phyloP scores from a whole-genome alignment of 2,113 vertebrate species.

The Hydrolagus affinis region DNA sequence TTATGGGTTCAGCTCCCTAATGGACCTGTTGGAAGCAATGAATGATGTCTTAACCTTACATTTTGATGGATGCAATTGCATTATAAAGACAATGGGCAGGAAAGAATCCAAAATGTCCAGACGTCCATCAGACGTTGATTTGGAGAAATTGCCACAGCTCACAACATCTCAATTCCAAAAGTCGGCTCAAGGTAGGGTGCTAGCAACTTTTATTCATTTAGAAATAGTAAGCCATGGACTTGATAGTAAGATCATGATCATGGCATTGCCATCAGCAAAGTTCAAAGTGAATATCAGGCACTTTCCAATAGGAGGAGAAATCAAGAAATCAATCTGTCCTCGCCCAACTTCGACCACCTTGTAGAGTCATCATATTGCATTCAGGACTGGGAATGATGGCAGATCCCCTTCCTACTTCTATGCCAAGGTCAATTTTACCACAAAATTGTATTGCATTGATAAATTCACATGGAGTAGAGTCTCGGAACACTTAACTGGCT shows the following conservation, averaged over 20 bases:
- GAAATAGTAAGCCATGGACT: not conserved
- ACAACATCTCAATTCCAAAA: not conserved
- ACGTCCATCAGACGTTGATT: not conserved
- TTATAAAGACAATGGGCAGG: conserved; percentile 7
- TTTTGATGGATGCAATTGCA: conserved; percentile 1
- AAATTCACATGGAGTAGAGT: too few species aligned
- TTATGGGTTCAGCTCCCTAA: not conserved
- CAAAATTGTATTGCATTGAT: too few species aligned
- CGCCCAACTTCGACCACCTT: too few species aligned
- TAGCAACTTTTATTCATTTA: not conserved
- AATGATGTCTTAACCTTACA: conserved; percentile 21
- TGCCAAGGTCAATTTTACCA: too few species aligned
- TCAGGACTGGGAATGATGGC: too few species aligned
- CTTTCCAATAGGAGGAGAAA: not conserved
- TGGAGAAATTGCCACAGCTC: not conserved
- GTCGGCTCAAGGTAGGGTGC: not conserved
- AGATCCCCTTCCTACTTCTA: too few species aligned
- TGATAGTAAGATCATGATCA: not conserved
- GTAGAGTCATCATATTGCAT: too few species aligned
- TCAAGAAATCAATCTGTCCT: not conserved
- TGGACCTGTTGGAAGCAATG: conserved; percentile 21
- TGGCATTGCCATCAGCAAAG: not conserved
- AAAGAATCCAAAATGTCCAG: not conserved
- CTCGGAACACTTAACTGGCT: too few species aligned
- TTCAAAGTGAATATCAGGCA: not conserved